phyloP scores from a whole-genome alignment of 2,797 vertebrate species.

The Huso huso region DNA sequence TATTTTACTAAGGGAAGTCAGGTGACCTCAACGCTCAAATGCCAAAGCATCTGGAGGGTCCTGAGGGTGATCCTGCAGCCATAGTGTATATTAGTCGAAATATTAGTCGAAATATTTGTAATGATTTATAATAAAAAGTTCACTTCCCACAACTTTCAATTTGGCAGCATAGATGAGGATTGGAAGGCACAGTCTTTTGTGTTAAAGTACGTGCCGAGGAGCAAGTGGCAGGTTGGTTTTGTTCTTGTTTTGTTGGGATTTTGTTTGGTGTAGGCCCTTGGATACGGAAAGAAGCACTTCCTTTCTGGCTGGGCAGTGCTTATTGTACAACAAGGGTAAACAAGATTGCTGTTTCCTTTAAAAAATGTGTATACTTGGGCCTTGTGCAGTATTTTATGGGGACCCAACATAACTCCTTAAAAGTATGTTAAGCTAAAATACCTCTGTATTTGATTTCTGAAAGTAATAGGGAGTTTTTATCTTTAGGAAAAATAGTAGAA shows the following conservation, averaged over 20 bases:
- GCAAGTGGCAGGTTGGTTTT: slow-evolving; percentile 23
- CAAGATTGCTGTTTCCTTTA: slow-evolving; percentile 41
- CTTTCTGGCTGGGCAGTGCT: slow-evolving; percentile 51
- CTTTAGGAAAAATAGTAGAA: no score
- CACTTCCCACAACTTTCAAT: background rate
- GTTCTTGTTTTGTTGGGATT: slow-evolving; percentile 50
- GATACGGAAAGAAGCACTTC: slow-evolving; percentile 59
- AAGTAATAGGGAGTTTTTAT: no score
- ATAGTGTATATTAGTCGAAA: no score
- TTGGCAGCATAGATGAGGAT: background rate
- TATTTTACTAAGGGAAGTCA: background rate
- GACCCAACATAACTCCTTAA: no score
- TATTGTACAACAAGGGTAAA: slow-evolving; percentile 34
- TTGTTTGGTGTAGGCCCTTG: slow-evolving; percentile 54
- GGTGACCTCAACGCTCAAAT: background rate
- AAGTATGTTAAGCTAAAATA: no score
- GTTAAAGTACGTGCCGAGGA: slow-evolving; percentile 28
- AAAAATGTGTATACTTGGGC: no score
- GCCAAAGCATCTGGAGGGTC: background rate
- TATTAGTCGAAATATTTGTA: background rate
- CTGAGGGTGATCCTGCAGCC: no score
- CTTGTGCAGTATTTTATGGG: no score
- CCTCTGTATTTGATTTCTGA: no score
- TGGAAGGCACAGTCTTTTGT: background rate
- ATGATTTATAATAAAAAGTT: background rate